These are phyloP conservation scores for Coenonympha glycerion DNA, from an alignment of 2,888 invertebrate species.

Conservation along the genomic window DNA sequence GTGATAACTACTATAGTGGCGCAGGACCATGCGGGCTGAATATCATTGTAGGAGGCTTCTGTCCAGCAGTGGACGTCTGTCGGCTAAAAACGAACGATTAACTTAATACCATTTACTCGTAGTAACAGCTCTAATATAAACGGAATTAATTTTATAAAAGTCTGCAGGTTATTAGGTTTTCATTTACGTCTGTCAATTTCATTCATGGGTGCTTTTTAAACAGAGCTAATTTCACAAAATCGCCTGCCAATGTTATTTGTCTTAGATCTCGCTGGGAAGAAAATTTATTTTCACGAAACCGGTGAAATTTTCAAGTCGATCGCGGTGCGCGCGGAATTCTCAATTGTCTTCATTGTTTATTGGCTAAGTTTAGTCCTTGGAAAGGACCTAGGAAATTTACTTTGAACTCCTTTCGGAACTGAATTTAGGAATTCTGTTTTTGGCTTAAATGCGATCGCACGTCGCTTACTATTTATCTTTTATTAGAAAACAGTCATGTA, in stretches of 20 bases:
- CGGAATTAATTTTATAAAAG: too few species aligned
- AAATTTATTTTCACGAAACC: conserved; percentile 53
- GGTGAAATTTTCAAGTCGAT: conserved; percentile 50
- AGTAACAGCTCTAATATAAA: too few species aligned
- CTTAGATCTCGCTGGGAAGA: conserved; percentile 23
- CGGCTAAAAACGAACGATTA: too few species aligned
- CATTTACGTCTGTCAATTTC: conserved; percentile 21
- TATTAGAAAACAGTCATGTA: too few species aligned
- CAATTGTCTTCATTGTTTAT: conserved; percentile 36
- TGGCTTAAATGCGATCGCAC: too few species aligned
- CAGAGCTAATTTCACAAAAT: conserved; percentile 25
- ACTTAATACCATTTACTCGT: too few species aligned
- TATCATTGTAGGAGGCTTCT: too few species aligned
- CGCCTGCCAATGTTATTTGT: conserved; percentile 30
- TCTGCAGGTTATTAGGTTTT: conserved; percentile 2
- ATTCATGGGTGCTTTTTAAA: conserved; percentile 22
- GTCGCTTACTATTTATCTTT: too few species aligned
- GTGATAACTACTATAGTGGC: too few species aligned
- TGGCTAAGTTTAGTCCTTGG: conserved; percentile 28
- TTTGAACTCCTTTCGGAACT: conserved; percentile 13
- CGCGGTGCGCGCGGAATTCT: conserved; percentile 45
- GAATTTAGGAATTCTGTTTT: background rate
- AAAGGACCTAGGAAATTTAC: conserved; percentile 26
- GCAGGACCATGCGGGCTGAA: too few species aligned
- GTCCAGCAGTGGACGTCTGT: too few species aligned